Evolutionary conservation across 2,113 vertebrate species (phyloP).

Genomic region (Sialia sialis): DNA sequence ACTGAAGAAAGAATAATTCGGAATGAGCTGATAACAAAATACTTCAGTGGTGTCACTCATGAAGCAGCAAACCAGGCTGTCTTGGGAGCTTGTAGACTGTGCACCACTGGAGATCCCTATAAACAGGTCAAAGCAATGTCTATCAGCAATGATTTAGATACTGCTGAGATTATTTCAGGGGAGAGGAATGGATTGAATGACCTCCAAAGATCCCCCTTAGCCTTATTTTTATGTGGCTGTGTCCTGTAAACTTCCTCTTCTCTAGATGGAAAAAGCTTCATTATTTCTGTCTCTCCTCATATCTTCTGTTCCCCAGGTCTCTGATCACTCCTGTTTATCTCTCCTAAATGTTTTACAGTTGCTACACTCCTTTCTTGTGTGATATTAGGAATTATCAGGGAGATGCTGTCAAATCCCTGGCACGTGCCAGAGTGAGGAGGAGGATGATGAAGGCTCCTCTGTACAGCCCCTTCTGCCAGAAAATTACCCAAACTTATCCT

Average conservation of each 20-base stretch:
- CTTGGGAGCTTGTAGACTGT: not conserved
- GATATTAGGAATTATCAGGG: not conserved
- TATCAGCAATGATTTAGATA: not conserved
- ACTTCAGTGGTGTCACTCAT: not conserved
- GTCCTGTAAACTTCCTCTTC: not conserved
- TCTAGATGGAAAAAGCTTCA: not conserved
- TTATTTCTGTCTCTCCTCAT: not conserved
- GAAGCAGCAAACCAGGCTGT: not conserved
- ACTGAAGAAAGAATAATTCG: not conserved
- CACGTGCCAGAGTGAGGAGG: fast-evolving
- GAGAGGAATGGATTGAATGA: not conserved
- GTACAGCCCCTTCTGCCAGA: not conserved
- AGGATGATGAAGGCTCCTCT: not conserved
- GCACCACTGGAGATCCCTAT: not conserved
- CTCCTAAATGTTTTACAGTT: not conserved
- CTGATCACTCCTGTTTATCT: not conserved
- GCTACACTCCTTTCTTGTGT: not conserved
- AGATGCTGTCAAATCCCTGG: not conserved
- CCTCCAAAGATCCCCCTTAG: not conserved
- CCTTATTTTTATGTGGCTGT: not conserved
- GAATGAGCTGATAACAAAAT: not conserved
- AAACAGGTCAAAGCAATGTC: not conserved
- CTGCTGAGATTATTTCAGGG: not conserved
- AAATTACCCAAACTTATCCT: not conserved
- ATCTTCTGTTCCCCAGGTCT: not conserved